phyloP scores from a whole-genome alignment of 2,888 invertebrate species.

The Xylota segnis region DNA sequence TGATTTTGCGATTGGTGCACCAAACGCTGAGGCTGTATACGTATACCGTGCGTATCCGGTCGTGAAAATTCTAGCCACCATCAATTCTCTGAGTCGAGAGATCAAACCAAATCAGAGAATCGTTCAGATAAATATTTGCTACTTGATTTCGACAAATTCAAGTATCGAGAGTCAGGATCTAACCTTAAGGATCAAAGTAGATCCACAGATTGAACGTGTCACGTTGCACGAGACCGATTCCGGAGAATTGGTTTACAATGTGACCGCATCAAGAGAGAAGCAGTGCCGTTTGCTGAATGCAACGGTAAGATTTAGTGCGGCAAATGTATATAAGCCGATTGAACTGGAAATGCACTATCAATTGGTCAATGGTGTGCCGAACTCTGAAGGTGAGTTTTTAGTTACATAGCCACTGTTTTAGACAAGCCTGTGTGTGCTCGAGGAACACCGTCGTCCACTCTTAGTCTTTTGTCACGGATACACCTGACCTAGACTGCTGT shows the following conservation, averaged over 20 bases:
- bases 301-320: slow-evolving; percentile 81
- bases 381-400: slow-evolving; percentile 80
- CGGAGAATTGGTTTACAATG: slow-evolving; percentile 81
- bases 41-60: slow-evolving; percentile 85
- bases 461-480: too few species aligned
- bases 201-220: slow-evolving; percentile 82
- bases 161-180: slow-evolving; percentile 80
- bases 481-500: too few species aligned
- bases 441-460: too few species aligned
- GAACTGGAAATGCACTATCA: slow-evolving; percentile 83
- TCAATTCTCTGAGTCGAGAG: slow-evolving; percentile 82
- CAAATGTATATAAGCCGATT: slow-evolving; percentile 84
- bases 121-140: slow-evolving; percentile 82
- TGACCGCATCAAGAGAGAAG: slow-evolving; percentile 78
- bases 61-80: slow-evolving; percentile 81
- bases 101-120: slow-evolving; percentile 83
- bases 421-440: too few species aligned
- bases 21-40: slow-evolving; percentile 84
- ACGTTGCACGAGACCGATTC: slow-evolving; percentile 80
- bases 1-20: slow-evolving; percentile 85
- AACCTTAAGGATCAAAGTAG: slow-evolving; percentile 80
- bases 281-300: slow-evolving; percentile 81
- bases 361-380: slow-evolving; percentile 81
- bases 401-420: background rate
- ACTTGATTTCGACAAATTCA: slow-evolving; percentile 80